phyloP scores from a whole-genome alignment of 2,888 invertebrate species.

The Platypus cylindrus region DNA sequence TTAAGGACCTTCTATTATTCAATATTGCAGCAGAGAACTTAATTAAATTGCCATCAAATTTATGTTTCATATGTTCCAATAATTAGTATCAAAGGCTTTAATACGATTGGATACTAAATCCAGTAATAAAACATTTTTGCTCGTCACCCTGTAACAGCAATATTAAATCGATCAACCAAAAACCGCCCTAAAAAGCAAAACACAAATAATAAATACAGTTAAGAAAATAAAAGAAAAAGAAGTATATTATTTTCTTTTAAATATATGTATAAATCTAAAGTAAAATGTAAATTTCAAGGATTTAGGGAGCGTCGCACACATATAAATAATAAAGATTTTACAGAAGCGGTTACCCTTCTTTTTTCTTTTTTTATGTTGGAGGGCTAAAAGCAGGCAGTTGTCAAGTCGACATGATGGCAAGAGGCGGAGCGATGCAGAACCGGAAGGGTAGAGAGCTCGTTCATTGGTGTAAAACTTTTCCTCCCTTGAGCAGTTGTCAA shows the following conservation, averaged over 20 bases:
- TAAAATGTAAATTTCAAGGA: conserved; percentile 25
- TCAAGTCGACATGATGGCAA: conserved; percentile 36
- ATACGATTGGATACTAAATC: too few species aligned
- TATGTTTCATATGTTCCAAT: too few species aligned
- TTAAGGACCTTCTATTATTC: too few species aligned
- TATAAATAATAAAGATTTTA: conserved; percentile 26
- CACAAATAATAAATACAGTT: conserved; percentile 1
- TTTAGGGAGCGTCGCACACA: conserved; percentile 17
- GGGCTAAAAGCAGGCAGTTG: conserved; percentile 21
- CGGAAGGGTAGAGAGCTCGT: conserved; percentile 27
- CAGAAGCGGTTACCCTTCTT: conserved; percentile 23
- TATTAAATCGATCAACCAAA: too few species aligned
- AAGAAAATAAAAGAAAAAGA: conserved; percentile 5
- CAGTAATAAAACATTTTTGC: too few species aligned
- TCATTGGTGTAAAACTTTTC: conserved; percentile 29
- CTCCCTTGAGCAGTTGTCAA: conserved; percentile 36
- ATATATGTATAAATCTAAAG: conserved; percentile 13
- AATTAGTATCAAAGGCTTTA: too few species aligned
- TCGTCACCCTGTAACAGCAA: too few species aligned
- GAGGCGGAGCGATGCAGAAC: conserved; percentile 31
- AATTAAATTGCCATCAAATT: too few species aligned
- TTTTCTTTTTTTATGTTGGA: too few species aligned
- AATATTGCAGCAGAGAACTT: too few species aligned
- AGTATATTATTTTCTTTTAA: too few species aligned
- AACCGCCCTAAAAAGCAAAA: background rate